Base-by-base conservation (phyloP, 2,797 vertebrate species). In the Hemitrygon akajei region DNA sequence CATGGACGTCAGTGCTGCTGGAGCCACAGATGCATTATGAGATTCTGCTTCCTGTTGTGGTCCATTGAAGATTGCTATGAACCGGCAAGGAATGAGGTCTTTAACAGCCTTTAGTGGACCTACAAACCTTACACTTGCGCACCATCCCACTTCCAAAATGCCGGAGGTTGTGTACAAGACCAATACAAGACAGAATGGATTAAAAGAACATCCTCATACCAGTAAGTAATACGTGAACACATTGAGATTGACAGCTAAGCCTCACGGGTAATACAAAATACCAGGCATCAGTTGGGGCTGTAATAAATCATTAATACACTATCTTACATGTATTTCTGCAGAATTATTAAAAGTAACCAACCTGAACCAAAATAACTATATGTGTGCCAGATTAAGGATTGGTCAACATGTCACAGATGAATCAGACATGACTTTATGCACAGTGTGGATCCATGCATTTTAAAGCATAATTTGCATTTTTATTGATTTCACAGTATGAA, bases 391-490 rank as follows among this genome's bases (percentile, higher is more conserved):
- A 30, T 86, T 27, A 60, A 14, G 56, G 82, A 27, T 7, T 37
- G 34, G 34, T 80, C 16, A 27, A 60, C 2, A 86, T 56, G 82
- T 80, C 34, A 40, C 30, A 40, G 12, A 60, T 56, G 25, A 60
- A 86, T n/a, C 56, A 84, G 81, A 22, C 18, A 18, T 81, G 37
- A 56, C 22, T 10, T 56, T 10, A 76, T 6, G 27, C 73, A 76
- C 22, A 56, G 40, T 82, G 56, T 30, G 82, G 25, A 86, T 30
- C 56, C 10, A 60, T n/a, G 58, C 56, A 60, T 86, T 86, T 86
- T 86, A 86, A 86, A 86, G 25, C 82, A 30, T 86, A 86, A 86
- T 86, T 60, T 6, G 82, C 56, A 86, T 86, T 86, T 58, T 86
- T 86, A 60, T 60, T 60, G 56, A 86, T 86, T 86, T 56, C 27